Evolutionary conservation across 2,888 invertebrate species (phyloP).

Genomic region (Macropis europaea): DNA sequence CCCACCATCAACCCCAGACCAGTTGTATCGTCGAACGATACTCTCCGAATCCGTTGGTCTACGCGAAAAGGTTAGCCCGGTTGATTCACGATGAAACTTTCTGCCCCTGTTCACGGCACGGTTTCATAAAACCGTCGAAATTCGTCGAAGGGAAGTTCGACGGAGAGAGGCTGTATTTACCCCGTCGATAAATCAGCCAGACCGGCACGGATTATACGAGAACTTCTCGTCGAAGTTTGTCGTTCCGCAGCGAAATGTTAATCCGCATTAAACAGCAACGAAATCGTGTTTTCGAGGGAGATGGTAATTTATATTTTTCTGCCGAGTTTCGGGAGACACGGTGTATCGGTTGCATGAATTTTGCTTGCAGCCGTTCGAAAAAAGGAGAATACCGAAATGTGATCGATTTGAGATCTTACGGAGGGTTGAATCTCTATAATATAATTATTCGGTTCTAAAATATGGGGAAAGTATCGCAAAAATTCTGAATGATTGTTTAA

Average conservation of each 20-base stretch:
- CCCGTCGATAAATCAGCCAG: conserved; percentile 27
- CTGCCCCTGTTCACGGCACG: too few species aligned
- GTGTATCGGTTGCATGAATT: too few species aligned
- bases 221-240: conserved; percentile 25
- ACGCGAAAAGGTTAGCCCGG: conserved; percentile 9
- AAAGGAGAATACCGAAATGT: too few species aligned
- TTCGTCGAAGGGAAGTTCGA: conserved; percentile 40
- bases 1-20: neutral
- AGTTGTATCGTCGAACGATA: neutral
- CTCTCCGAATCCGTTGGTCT: neutral
- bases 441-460: too few species aligned
- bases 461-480: too few species aligned
- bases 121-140: conserved; percentile 11
- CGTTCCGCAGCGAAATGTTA: conserved; percentile 23
- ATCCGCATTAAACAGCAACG: conserved; percentile 27
- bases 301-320: too few species aligned
- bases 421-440: too few species aligned
- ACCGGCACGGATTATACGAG: conserved; percentile 19
- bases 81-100: conserved; percentile 27
- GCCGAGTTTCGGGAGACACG: too few species aligned
- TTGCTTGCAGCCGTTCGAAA: too few species aligned
- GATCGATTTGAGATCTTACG: too few species aligned
- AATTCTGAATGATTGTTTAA: too few species aligned
- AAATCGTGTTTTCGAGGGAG: too few species aligned
- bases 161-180: conserved; percentile 18